phyloP scores from a whole-genome alignment of 2,888 invertebrate species.

The Agrochola lychnidis region DNA sequence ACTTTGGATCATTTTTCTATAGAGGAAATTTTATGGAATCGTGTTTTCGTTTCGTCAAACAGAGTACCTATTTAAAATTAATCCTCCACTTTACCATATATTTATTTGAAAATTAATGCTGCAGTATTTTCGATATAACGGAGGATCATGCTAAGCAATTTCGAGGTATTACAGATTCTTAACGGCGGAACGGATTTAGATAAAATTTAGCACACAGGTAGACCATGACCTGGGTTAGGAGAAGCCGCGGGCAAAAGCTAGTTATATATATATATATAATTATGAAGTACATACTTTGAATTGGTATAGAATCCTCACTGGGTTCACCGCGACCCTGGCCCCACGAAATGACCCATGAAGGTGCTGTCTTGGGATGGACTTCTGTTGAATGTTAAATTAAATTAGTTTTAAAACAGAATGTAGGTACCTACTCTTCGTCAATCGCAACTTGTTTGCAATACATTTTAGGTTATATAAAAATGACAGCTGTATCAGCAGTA shows the following conservation, averaged over 20 bases:
- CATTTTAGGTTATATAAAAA: neutral
- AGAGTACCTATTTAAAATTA: too few relatives aligned
- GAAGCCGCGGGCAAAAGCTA: neutral
- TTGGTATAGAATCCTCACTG: conserved; percentile 57
- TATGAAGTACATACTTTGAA: conserved; percentile 44
- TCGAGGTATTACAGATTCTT: too few relatives aligned
- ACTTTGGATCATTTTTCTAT: too few relatives aligned
- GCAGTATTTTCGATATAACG: too few relatives aligned
- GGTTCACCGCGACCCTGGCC: conserved; percentile 60
- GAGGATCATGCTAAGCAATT: too few relatives aligned
- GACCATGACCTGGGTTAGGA: neutral
- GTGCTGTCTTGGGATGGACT: conserved; percentile 49
- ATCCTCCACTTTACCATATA: too few relatives aligned
- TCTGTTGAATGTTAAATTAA: conserved; percentile 45
- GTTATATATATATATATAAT: neutral
- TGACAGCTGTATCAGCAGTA: neutral
- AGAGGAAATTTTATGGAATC: too few relatives aligned
- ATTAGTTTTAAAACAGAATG: conserved; percentile 9
- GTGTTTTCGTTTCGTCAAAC: too few relatives aligned
- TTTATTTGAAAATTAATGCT: too few relatives aligned
- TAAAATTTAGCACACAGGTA: neutral
- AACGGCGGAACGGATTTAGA: neutral
- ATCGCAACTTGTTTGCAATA: neutral
- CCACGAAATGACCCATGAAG: conserved; percentile 55
- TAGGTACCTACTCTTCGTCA: neutral